Percentiles rank a stretch among this genome's conserved stretches.
These are phyloP conservation scores for Xylota sylvarum DNA, from an alignment of 2,888 invertebrate species.

Conservation along the genomic window DNA sequence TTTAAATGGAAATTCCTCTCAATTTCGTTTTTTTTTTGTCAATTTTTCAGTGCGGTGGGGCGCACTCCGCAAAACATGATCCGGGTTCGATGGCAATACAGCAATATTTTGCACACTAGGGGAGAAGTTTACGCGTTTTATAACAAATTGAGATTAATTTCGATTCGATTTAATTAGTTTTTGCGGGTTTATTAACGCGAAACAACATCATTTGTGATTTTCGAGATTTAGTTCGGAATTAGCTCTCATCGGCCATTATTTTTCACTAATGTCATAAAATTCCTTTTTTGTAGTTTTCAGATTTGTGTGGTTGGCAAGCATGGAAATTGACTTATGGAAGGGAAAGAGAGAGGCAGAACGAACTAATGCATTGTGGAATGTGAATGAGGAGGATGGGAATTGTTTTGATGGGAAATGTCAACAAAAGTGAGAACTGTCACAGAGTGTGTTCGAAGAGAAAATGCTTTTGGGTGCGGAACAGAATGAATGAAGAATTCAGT, in stretches of 20 bases:
- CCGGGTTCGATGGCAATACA: background rate
- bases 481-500: background rate
- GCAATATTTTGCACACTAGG: slow-evolving; percentile 15
- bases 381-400: background rate
- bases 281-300: slow-evolving; percentile 37
- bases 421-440: background rate
- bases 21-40: slow-evolving; percentile 14
- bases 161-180: slow-evolving; percentile 46
- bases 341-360: background rate
- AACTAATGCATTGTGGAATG: accelerated
- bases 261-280: slow-evolving; percentile 75
- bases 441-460: slow-evolving; percentile 19
- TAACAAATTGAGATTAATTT: slow-evolving; percentile 51
- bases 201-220: slow-evolving; percentile 73
- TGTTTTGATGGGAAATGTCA: slow-evolving; percentile 50
- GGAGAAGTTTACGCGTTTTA: slow-evolving; percentile 38
- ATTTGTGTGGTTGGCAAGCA: slow-evolving; percentile 29
- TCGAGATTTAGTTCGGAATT: slow-evolving; percentile 50
- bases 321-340: slow-evolving; percentile 59
- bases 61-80: slow-evolving; percentile 59
- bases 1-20: slow-evolving; percentile 27
- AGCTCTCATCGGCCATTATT: slow-evolving; percentile 75
- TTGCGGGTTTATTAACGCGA: slow-evolving; percentile 59
- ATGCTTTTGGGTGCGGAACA: background rate
- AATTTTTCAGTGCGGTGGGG: slow-evolving; percentile 24